Percentiles rank a stretch among this genome's conserved stretches.
phyloP scores from a whole-genome alignment of 1,140 invertebrate genomes.

The Papilio glaucus region DNA sequence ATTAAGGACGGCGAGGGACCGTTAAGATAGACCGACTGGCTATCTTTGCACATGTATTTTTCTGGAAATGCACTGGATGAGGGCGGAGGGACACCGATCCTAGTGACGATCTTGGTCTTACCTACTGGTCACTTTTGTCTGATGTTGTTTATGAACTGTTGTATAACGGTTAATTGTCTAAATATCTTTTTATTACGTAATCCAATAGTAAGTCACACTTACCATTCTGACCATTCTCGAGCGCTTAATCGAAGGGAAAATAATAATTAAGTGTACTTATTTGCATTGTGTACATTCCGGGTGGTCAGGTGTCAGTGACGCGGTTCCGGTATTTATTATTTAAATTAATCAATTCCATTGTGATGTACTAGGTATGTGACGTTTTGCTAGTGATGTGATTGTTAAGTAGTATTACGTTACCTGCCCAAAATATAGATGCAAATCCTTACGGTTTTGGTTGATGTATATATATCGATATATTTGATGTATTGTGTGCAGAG shows the following conservation, averaged over 20 bases:
- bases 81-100: too few relatives aligned
- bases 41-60: too few relatives aligned
- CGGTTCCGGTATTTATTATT: slow-evolving; percentile 10
- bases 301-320: slow-evolving; percentile 25
- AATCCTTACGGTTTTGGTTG: not conserved
- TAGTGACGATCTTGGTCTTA: too few relatives aligned
- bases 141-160: too few relatives aligned
- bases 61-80: too few relatives aligned
- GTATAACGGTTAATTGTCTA: too few relatives aligned
- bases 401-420: slow-evolving; percentile 13
- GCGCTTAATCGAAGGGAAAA: not conserved
- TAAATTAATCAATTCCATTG: slow-evolving; percentile 3
- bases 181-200: too few relatives aligned
- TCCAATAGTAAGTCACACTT: too few relatives aligned
- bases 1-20: too few relatives aligned
- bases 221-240: not conserved
- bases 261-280: not conserved
- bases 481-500: not conserved
- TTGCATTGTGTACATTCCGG: slow-evolving; percentile 16
- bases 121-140: too few relatives aligned
- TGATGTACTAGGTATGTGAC: not conserved
- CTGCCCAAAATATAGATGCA: not conserved
- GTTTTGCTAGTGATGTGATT: slow-evolving; percentile 1
- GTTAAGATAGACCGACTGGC: too few relatives aligned
- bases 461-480: not conserved